Evolutionary conservation across 2,888 invertebrate species (phyloP).

Genomic region (Ophion costatus): DNA sequence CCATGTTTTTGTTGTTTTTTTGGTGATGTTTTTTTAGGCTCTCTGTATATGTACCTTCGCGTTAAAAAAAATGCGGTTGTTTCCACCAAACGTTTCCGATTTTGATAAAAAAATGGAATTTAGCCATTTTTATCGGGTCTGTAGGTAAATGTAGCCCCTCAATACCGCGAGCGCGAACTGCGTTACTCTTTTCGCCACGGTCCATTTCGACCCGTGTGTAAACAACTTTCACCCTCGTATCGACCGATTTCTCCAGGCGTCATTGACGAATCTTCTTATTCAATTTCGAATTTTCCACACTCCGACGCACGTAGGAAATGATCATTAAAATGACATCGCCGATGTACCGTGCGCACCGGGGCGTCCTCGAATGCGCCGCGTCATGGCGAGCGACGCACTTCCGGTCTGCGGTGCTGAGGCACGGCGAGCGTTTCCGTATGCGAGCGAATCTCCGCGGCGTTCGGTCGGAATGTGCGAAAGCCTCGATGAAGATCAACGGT

Average conservation of each 20-base stretch:
- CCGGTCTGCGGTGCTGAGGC: constrained; percentile 45
- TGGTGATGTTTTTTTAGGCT: no score
- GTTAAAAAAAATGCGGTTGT: no score
- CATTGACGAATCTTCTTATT: background rate
- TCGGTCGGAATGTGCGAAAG: constrained; percentile 66
- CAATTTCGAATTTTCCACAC: background rate
- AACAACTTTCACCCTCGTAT: background rate
- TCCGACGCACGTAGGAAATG: background rate
- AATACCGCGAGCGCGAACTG: background rate
- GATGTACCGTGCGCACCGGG: constrained; percentile 17
- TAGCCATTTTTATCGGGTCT: no score
- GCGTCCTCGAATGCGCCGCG: constrained; percentile 51
- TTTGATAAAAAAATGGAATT: no score
- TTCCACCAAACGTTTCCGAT: no score
- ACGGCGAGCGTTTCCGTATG: constrained; percentile 35
- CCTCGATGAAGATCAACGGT: constrained; percentile 58
- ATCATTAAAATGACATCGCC: constrained; percentile 26
- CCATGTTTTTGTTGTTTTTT: no score
- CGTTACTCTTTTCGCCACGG: background rate
- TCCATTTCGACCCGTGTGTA: background rate
- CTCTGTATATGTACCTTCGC: no score
- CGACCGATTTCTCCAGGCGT: background rate
- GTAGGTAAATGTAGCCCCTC: no score
- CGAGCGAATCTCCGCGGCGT: constrained; percentile 39
- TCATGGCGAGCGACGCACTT: constrained; percentile 56